Conservation (phyloP, 2,113 vertebrate genomes). For the Caracal caracal region DNA sequence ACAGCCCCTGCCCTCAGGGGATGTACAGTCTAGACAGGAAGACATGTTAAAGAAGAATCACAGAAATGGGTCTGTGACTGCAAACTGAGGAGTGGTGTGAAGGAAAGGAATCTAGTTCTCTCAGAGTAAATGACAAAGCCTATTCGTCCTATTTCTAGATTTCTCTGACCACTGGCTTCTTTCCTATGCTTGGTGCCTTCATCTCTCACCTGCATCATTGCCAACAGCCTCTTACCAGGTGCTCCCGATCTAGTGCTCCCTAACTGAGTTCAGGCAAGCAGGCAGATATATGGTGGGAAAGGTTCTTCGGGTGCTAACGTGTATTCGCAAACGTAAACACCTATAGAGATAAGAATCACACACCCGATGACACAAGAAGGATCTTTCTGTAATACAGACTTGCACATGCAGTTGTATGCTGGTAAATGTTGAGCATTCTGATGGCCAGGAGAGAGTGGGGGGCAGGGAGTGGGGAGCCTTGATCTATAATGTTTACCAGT, state of each 20-base stretch:
- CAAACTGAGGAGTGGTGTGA: not conserved
- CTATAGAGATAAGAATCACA: not conserved
- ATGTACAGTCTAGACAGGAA: not conserved
- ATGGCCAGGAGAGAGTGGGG: not conserved
- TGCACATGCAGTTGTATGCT: not conserved
- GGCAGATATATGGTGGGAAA: not conserved
- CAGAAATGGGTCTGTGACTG: not conserved
- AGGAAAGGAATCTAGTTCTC: conserved; percentile 16
- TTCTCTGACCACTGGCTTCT: not conserved
- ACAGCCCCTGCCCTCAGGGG: not conserved
- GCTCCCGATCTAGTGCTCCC: not conserved
- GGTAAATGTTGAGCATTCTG: not conserved
- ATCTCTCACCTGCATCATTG: not conserved
- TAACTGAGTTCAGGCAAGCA: not conserved
- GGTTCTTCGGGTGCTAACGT: not conserved
- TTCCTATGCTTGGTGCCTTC: not conserved
- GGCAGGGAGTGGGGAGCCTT: not conserved
- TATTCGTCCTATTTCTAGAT: not conserved
- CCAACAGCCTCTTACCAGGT: not conserved
- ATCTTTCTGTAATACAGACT: not conserved
- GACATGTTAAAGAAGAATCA: not conserved
- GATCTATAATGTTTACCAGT: not conserved
- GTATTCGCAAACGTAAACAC: not conserved
- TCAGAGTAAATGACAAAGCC: not conserved
- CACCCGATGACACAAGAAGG: not conserved